Conservation (phyloP, 2,888 invertebrate species). For the Dicroscelio sp. region DNA sequence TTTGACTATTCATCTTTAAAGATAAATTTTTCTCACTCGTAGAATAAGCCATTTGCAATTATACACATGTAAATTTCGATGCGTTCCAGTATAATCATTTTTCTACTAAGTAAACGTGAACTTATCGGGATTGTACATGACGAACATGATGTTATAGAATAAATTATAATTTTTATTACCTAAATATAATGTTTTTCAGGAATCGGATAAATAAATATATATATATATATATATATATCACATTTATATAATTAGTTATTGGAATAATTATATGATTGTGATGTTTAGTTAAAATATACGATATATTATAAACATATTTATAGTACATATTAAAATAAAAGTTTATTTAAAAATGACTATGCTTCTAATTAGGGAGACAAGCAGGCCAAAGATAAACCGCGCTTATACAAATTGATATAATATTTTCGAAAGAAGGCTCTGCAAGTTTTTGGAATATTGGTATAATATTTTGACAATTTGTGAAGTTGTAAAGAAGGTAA, state of each 20-base stretch:
- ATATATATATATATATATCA: conserved; percentile 33
- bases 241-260: conserved; percentile 53
- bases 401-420: too few relatives aligned
- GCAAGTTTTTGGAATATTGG: too few relatives aligned
- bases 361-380: too few relatives aligned
- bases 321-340: conserved; percentile 58
- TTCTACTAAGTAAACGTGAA: conserved; percentile 60
- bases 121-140: conserved; percentile 62
- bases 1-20: conserved; percentile 39
- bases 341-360: conserved; percentile 42
- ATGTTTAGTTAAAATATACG: conserved; percentile 44
- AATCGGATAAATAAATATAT: too few relatives aligned
- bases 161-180: conserved; percentile 64
- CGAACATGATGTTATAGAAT: conserved; percentile 57
- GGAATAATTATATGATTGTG: conserved; percentile 52
- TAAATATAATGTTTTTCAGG: conserved; percentile 33
- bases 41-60: conserved; percentile 57
- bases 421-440: too few relatives aligned
- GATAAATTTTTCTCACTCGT: conserved; percentile 48
- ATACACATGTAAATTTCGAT: conserved; percentile 64
- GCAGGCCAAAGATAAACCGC: too few relatives aligned
- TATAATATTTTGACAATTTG: too few relatives aligned
- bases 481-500: too few relatives aligned
- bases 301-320: conserved; percentile 62
- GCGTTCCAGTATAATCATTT: conserved; percentile 62